Evolutionary conservation across 2,888 invertebrate genomes (phyloP).

Genomic region (Dicranocentrus wangi): DNA sequence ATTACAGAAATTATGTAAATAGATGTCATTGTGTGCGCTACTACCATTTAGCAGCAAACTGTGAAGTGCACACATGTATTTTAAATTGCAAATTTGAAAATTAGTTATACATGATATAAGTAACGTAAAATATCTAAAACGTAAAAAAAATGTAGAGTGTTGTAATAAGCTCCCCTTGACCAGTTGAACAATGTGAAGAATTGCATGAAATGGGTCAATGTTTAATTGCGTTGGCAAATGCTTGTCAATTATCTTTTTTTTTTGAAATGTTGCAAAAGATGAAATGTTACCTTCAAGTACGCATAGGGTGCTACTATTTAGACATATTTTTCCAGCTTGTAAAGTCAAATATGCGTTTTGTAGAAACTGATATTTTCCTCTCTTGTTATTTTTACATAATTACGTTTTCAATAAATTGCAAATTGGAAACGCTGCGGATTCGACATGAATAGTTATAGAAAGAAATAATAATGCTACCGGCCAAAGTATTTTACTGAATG

Average conservation of each 20-base stretch:
- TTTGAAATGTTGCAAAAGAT: neutral
- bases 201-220: slow-evolving; percentile 36
- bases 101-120: neutral
- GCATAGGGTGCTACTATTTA: too few species aligned
- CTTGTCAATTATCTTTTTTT: neutral
- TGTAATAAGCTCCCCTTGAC: slow-evolving; percentile 21
- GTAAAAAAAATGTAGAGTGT: slow-evolving; percentile 2
- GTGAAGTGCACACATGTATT: neutral
- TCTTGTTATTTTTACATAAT: too few species aligned
- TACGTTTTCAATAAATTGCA: too few species aligned
- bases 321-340: too few species aligned
- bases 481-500: too few species aligned
- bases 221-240: neutral
- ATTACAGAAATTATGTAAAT: neutral
- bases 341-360: too few species aligned
- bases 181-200: neutral
- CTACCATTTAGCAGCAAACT: slow-evolving; percentile 10
- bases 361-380: too few species aligned
- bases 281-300: too few species aligned
- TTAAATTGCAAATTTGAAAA: neutral
- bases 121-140: too few species aligned
- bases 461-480: too few species aligned
- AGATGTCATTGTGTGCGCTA: neutral
- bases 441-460: too few species aligned
- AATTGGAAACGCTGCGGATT: too few species aligned